Evolutionary conservation across 53 echinoderm and acorn worm species (phyloP).

Genomic region (Astropecten irregularis): DNA sequence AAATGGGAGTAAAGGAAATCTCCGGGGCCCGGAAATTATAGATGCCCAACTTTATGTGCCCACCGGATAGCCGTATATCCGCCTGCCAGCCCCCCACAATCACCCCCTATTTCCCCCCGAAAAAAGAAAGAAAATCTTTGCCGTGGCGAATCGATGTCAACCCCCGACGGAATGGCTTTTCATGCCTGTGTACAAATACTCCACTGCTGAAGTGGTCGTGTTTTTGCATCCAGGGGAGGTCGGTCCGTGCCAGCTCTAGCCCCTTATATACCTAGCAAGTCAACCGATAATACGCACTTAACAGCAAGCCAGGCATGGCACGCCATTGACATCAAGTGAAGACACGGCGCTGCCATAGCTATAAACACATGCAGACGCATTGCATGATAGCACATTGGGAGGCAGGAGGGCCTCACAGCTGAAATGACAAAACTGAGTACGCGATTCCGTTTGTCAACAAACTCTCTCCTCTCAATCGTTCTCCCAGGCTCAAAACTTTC

Average conservation of each 20-base stretch:
- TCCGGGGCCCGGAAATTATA: no score
- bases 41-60: no score
- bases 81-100: background rate
- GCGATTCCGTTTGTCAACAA: slow-evolving; percentile 40
- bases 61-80: no score
- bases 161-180: background rate
- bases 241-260: no score
- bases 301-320: background rate
- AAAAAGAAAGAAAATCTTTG: background rate
- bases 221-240: background rate
- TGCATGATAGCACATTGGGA: no score
- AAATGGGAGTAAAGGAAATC: no score
- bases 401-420: slow-evolving; percentile 36
- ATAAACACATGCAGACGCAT: no score
- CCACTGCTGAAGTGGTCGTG: background rate
- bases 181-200: background rate
- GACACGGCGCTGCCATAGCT: no score
- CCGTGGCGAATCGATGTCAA: background rate
- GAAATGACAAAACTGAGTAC: slow-evolving; percentile 36
- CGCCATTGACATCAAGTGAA: background rate
- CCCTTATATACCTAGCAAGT: no score
- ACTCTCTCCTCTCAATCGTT: background rate
- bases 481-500: background rate
- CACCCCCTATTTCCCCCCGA: background rate
- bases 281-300: no score